Evolutionary conservation across 2,113 vertebrate genomes (phyloP).

Genomic region (Pygoscelis antarcticus): DNA sequence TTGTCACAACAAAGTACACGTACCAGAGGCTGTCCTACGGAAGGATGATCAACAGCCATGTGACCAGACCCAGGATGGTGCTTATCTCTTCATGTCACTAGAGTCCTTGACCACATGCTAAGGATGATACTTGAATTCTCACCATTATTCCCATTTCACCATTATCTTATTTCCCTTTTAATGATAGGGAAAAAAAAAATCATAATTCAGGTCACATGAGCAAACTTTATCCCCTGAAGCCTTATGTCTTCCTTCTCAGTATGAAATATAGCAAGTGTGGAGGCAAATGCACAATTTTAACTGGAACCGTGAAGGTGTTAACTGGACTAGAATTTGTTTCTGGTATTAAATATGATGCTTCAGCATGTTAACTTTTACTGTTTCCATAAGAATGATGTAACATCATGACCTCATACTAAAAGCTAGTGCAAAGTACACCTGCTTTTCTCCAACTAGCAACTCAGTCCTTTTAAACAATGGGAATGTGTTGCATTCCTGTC

Average conservation of each 20-base stretch:
- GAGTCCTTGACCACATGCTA: not conserved
- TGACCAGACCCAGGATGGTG: not conserved
- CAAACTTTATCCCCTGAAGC: not conserved
- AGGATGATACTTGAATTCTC: not conserved
- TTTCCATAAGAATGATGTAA: not conserved
- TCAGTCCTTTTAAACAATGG: not conserved
- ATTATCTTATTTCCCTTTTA: not conserved
- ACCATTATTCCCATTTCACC: not conserved
- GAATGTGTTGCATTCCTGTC: not conserved
- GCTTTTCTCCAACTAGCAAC: not conserved
- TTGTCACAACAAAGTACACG: not conserved
- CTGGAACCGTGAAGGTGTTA: not conserved
- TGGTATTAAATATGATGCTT: not conserved
- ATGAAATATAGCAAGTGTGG: not conserved
- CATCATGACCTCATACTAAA: not conserved
- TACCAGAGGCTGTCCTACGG: rapidly evolving
- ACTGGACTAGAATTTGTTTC: not conserved
- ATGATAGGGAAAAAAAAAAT: not conserved
- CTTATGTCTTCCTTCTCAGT: not conserved
- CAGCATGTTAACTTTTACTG: not conserved
- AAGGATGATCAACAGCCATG: not conserved
- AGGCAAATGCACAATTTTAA: not conserved
- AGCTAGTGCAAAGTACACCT: not conserved
- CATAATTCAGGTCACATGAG: not conserved
- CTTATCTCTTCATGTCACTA: not conserved